Evolutionary conservation across 2,797 vertebrate genomes (phyloP).

Genomic region (Leontopithecus rosalia): DNA sequence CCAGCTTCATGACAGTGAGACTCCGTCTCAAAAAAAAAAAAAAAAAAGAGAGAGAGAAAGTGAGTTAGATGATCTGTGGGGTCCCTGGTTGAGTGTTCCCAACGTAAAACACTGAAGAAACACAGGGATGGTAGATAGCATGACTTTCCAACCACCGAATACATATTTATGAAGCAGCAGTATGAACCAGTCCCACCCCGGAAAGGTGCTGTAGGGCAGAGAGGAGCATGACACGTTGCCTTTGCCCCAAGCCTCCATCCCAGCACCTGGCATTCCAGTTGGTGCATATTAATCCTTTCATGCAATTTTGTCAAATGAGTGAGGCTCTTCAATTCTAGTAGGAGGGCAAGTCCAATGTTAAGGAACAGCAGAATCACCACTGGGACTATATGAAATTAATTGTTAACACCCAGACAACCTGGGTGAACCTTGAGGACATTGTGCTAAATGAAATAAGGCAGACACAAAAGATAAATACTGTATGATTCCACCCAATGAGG

Average conservation of each 20-base stretch:
- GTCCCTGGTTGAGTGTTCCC: not conserved
- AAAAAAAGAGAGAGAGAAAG: not conserved
- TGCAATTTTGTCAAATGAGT: not conserved
- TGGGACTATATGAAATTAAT: not conserved
- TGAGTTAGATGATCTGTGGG: not conserved
- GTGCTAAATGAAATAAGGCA: not conserved
- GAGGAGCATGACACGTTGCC: not conserved
- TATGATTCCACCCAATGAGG: not conserved
- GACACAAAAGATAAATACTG: not conserved
- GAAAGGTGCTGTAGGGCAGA: not conserved
- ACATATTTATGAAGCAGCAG: not conserved
- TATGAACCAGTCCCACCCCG: not conserved
- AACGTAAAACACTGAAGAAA: not conserved
- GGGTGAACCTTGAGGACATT: not conserved
- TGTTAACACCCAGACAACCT: too few relatives aligned
- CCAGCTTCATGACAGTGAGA: too few relatives aligned
- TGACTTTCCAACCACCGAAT: not conserved
- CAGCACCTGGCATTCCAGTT: too few relatives aligned
- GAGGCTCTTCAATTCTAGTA: not conserved
- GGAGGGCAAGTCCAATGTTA: not conserved
- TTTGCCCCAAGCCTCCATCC: not conserved
- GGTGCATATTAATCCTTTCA: not conserved
- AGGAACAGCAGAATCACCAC: not conserved
- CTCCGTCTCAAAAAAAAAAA: too few relatives aligned
- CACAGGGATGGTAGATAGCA: not conserved